Evolutionary conservation across 2,888 invertebrate genomes (phyloP).

Genomic region (Anodontia alba): DNA sequence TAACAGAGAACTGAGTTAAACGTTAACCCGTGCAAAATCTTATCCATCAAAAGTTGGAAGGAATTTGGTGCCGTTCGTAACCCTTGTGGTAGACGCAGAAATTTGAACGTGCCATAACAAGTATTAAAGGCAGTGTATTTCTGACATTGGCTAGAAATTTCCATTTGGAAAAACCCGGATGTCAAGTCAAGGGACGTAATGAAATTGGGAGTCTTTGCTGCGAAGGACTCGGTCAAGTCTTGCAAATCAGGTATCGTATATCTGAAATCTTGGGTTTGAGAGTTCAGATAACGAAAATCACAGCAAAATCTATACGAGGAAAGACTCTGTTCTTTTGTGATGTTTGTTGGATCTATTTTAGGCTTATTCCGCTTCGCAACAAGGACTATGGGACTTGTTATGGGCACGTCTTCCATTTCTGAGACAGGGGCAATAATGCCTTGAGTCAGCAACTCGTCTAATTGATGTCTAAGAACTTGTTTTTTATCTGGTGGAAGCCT

Average conservation of each 20-base stretch:
- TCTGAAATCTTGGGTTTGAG: slow-evolving; percentile 8
- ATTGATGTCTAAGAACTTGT: slow-evolving; percentile 31
- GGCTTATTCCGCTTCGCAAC: slow-evolving; percentile 43
- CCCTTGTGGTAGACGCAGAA: slow-evolving; percentile 45
- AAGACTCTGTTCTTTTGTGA: slow-evolving; percentile 40
- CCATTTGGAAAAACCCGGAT: slow-evolving; percentile 45
- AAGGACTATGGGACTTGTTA: slow-evolving; percentile 45
- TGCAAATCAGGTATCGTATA: slow-evolving; percentile 21
- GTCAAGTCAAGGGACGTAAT: too few relatives aligned
- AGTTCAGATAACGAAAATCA: slow-evolving; percentile 33
- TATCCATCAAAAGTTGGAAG: slow-evolving; percentile 51
- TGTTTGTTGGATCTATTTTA: slow-evolving; percentile 26
- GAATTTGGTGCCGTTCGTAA: slow-evolving; percentile 36
- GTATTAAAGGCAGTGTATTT: slow-evolving; percentile 41
- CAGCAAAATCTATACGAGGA: slow-evolving; percentile 45
- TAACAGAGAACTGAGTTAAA: background rate
- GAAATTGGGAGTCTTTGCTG: too few relatives aligned
- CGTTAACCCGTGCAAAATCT: slow-evolving; percentile 35
- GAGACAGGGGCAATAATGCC: slow-evolving; percentile 46
- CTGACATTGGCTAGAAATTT: background rate
- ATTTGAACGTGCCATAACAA: slow-evolving; percentile 44
- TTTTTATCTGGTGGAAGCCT: slow-evolving; percentile 3
- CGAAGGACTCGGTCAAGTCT: slow-evolving; percentile 55
- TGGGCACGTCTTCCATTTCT: slow-evolving; percentile 37
- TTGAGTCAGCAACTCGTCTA: slow-evolving; percentile 42